Evolutionary conservation across 2,797 vertebrate species (phyloP), one percentile per base, ranked within the genome.

Genomic region (Myotis planiceps): DNA sequence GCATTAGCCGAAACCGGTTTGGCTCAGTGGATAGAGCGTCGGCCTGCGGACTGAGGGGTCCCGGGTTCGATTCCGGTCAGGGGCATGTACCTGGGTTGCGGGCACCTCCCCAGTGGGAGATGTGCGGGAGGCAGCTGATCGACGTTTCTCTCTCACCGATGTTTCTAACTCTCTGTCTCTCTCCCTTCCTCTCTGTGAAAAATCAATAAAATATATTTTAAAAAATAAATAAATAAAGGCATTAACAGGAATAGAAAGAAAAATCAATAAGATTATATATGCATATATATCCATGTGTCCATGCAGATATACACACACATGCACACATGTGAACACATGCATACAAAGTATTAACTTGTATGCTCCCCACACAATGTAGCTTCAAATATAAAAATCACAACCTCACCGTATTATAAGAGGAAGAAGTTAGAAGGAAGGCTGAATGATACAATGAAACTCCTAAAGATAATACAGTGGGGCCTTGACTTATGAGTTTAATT

Each of bases 371-470:
- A 92, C 18, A 74, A 65, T 19, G 81, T 55, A 85, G 3, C 21
- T 84, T 95, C 58, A 58, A 91, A 68, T 45, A 53, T 34, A 85
- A 76, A 90, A 83, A 75, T 69, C 5, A 49, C 92, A 92, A 92
- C 25, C 29, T 21, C 51, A 76, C 8, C 29, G 42, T 81, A 94
- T 75, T 49, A 34, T 75, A 74, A 72, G 19, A 16, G 25, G 53
- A 39, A 90, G 90, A 63, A 65, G 9, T 79, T 18, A 88, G n/a
- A 82, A 6, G 23, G 84, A 90, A 84, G 9, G 53, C 0, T 58
- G 9, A 92, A 72, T 81, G 45, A 92, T 14, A 58, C 10, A 84
- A 47, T 16, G 80, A 45, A 88, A 65, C 23, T 49, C 49, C 34
- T 65, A 51, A 53, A 42, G 32, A 71, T 42, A 23, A 63, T 76